Evolutionary conservation across 2,113 vertebrate species (phyloP).

Genomic region (Malurus elegans): DNA sequence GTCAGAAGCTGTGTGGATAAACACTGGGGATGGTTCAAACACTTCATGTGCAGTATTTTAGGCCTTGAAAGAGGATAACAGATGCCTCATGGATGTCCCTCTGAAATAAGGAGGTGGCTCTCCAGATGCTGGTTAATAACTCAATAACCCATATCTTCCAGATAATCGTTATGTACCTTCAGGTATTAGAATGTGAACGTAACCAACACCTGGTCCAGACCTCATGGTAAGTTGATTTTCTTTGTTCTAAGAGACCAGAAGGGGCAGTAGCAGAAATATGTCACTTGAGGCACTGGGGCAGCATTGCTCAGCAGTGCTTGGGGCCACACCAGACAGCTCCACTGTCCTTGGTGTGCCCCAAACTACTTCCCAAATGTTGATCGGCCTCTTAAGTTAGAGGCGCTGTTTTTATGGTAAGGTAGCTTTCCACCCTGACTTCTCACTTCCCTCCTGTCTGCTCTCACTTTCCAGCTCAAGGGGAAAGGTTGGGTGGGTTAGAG

Average conservation of each 20-base stretch:
- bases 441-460: constrained; percentile 36
- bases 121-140: constrained; percentile 71
- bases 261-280: constrained; percentile 76
- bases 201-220: constrained; percentile 88
- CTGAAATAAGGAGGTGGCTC: constrained; percentile 35
- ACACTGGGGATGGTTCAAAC: neutral
- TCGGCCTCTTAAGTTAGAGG: constrained; percentile 65
- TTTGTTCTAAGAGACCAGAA: constrained; percentile 70
- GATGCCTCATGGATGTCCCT: constrained; percentile 59
- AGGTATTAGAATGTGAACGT: constrained; percentile 89
- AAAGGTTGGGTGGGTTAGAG: neutral
- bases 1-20: neutral
- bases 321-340: constrained; percentile 44
- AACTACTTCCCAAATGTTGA: constrained; percentile 56
- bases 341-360: constrained; percentile 60
- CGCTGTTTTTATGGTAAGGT: constrained; percentile 74
- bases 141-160: constrained; percentile 79
- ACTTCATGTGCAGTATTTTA: neutral
- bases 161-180: constrained; percentile 92
- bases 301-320: constrained; percentile 47
- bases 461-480: constrained; percentile 4
- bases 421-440: constrained; percentile 32
- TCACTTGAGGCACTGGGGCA: constrained; percentile 73
- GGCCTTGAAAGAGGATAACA: neutral
- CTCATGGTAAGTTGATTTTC: constrained; percentile 84